Conservation (phyloP, 2,113 vertebrate species). For the Catharus fuscescens region DNA sequence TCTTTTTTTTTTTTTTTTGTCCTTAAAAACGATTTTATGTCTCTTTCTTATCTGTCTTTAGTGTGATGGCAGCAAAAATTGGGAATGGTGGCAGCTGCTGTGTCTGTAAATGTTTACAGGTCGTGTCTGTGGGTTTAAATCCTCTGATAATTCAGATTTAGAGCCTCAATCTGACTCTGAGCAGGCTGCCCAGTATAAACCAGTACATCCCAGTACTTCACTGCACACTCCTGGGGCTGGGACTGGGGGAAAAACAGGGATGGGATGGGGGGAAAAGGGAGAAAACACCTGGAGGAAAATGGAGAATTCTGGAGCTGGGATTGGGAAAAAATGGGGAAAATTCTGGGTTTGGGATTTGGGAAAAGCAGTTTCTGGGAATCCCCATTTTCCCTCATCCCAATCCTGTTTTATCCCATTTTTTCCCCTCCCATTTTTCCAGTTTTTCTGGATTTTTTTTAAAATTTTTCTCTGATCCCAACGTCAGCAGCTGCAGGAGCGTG, state of each 20-base stretch:
- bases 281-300: no score
- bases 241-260: not conserved
- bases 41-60: not conserved
- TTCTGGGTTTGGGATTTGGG: no score
- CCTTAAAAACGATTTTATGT: not conserved
- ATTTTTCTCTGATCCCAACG: no score
- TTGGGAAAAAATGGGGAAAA: not conserved
- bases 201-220: not conserved
- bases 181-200: not conserved
- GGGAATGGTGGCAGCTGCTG: not conserved
- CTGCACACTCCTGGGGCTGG: not conserved
- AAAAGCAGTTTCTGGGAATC: not conserved
- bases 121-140: not conserved
- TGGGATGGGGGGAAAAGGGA: not conserved
- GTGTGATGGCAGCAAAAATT: rapidly evolving
- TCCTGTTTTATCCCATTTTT: no score
- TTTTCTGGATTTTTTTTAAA: not conserved
- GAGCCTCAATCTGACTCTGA: not conserved
- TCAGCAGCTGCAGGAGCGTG: not conserved
- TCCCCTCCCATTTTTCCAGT: not conserved
- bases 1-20: not conserved
- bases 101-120: not conserved
- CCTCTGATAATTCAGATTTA: rapidly evolving
- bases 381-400: not conserved
- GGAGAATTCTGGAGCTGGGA: no score